These are phyloP conservation scores for Lutra lutra DNA, from an alignment of 2,797 vertebrate genomes.

Conservation along the genomic window DNA sequence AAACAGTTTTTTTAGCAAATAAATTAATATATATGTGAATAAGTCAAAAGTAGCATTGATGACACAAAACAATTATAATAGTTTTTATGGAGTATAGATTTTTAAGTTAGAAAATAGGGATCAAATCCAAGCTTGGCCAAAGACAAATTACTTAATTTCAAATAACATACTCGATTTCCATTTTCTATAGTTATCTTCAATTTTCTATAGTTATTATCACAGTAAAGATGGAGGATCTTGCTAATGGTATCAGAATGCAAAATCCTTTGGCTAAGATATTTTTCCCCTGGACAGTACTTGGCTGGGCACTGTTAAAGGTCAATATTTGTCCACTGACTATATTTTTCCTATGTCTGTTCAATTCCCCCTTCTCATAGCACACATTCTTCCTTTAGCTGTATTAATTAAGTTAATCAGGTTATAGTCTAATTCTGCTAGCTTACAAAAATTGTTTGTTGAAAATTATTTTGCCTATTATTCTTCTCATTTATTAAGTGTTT, in stretches of 20 bases:
- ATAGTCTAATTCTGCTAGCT: slow-evolving; percentile 14
- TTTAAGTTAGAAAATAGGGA: slow-evolving; percentile 3
- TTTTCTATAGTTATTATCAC: neutral
- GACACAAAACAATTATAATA: neutral
- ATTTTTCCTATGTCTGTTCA: neutral
- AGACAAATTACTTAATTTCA: neutral
- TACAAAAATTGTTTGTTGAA: slow-evolving; percentile 31
- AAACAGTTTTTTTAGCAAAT: slow-evolving; percentile 8
- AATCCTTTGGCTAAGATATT: neutral
- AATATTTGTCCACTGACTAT: neutral
- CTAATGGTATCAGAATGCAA: slow-evolving; percentile 8
- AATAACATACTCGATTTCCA: neutral
- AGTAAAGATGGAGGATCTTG: neutral
- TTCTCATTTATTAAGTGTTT: slow-evolving; percentile 3
- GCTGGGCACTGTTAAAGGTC: neutral
- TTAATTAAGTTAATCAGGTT: neutral
- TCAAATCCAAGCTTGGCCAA: neutral
- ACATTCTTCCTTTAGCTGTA: neutral
- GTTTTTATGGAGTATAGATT: neutral
- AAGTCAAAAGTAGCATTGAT: slow-evolving; percentile 17
- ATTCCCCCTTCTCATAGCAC: neutral
- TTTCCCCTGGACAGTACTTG: neutral
- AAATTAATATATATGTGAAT: neutral
- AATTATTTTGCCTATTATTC: neutral
- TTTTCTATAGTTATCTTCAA: neutral